Percentiles rank a stretch among this genome's conserved stretches.
These are phyloP conservation scores for Euura saliciscinereae DNA, from an alignment of 1,140 invertebrate genomes.

Conservation along the genomic window DNA sequence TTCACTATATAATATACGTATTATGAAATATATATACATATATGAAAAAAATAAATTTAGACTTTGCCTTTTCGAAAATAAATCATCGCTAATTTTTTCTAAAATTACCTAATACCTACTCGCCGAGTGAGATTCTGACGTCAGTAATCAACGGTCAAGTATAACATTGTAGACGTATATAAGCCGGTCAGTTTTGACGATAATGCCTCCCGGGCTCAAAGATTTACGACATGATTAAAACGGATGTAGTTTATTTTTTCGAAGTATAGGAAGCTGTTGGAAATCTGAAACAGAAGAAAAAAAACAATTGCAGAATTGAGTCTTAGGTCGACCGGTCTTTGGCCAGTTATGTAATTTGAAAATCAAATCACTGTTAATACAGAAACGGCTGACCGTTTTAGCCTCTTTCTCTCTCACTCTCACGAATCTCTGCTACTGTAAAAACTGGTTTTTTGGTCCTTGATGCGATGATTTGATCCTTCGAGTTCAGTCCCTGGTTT, in stretches of 20 bases:
- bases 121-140: too few relatives aligned
- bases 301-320: not conserved
- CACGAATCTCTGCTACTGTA: not conserved
- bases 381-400: not conserved
- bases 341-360: not conserved
- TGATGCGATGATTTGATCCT: conserved; percentile 1
- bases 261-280: too few relatives aligned
- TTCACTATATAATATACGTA: too few relatives aligned
- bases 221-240: not conserved
- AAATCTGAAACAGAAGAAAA: not conserved
- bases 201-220: too few relatives aligned
- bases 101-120: too few relatives aligned
- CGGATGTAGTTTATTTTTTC: not conserved
- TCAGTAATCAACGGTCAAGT: too few relatives aligned
- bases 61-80: too few relatives aligned
- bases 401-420: not conserved
- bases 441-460: conserved; percentile 7
- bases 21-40: too few relatives aligned
- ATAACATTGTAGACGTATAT: too few relatives aligned
- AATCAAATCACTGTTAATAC: not conserved
- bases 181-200: too few relatives aligned
- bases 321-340: not conserved
- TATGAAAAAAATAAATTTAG: too few relatives aligned
- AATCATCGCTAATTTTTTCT: too few relatives aligned
- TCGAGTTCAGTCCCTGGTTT: not conserved